Percentiles rank a stretch among this genome's conserved stretches.
Evolutionary conservation across 1,140 invertebrate species (phyloP).

Genomic region (Plectrocnemia conspersa): DNA sequence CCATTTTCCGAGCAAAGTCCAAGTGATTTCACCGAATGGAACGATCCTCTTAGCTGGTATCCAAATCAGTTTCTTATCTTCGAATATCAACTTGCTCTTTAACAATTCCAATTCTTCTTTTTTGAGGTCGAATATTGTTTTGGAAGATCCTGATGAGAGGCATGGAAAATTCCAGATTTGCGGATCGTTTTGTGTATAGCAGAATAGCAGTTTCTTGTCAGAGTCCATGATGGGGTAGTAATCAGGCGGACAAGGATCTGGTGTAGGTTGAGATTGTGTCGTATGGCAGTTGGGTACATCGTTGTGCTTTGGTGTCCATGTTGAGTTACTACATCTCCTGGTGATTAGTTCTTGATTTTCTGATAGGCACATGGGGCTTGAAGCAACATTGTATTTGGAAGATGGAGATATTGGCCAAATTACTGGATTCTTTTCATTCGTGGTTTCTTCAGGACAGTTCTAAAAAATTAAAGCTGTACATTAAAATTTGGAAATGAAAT

Average conservation of each 20-base stretch:
- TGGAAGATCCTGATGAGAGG: slow-evolving; percentile 37
- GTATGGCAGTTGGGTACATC: slow-evolving; percentile 26
- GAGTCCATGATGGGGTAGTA: slow-evolving; percentile 11
- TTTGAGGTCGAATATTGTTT: slow-evolving; percentile 32
- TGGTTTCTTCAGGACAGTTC: slow-evolving; percentile 27
- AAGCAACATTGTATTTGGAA: slow-evolving; percentile 9
- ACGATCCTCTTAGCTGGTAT: slow-evolving; percentile 34
- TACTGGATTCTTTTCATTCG: slow-evolving; percentile 28
- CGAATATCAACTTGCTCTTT: slow-evolving; percentile 22
- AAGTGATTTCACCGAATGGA: slow-evolving; percentile 34
- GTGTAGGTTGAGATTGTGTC: slow-evolving; percentile 15
- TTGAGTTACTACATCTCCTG: slow-evolving; percentile 23
- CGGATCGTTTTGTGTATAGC: slow-evolving; percentile 22
- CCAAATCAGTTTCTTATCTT: slow-evolving; percentile 37
- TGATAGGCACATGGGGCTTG: slow-evolving; percentile 30
- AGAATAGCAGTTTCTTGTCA: slow-evolving; percentile 24
- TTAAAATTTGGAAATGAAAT: not conserved
- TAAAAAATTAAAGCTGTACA: slow-evolving; percentile 25
- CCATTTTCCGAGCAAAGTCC: slow-evolving; percentile 39
- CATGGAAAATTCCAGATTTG: slow-evolving; percentile 35
- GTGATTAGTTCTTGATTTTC: slow-evolving; percentile 24
- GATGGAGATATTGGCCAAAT: slow-evolving; percentile 17
- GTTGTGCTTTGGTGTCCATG: slow-evolving; percentile 28
- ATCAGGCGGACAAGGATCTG: slow-evolving; percentile 24
- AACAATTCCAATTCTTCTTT: slow-evolving; percentile 14